These are phyloP conservation scores for Gastrophryne carolinensis DNA, from an alignment of 2,797 vertebrate genomes.

Conservation along the genomic window DNA sequence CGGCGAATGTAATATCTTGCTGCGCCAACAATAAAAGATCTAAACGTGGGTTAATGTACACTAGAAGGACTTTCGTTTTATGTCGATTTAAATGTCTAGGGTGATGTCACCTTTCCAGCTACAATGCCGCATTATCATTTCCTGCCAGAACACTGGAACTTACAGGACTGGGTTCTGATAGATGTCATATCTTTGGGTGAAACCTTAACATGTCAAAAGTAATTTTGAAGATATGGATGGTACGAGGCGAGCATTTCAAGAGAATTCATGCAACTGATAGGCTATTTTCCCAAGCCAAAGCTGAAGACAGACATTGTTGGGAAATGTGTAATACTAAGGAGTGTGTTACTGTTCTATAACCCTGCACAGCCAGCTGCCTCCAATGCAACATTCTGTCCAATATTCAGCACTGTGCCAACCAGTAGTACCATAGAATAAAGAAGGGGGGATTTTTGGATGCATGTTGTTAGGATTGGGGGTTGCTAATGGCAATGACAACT, in stretches of 20 bases:
- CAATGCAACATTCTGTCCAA: no score
- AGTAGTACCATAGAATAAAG: no score
- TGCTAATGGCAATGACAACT: no score
- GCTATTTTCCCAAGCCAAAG: conserved; percentile 16
- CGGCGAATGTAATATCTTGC: background rate
- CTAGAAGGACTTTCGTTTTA: background rate
- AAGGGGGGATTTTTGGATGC: no score
- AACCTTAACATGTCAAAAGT: conserved; percentile 26
- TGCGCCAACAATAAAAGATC: background rate
- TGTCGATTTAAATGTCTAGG: conserved; percentile 5
- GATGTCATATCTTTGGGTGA: conserved; percentile 36
- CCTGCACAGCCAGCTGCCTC: no score
- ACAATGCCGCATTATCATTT: conserved; percentile 33
- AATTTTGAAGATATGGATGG: conserved; percentile 21
- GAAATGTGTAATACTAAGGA: background rate
- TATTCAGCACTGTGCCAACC: no score
- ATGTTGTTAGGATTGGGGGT: no score
- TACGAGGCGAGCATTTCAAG: background rate
- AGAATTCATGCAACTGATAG: background rate
- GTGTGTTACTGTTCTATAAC: no score
- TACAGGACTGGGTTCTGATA: conserved; percentile 18
- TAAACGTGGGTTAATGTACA: background rate
- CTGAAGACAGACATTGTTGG: background rate
- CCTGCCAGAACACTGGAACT: conserved; percentile 41
- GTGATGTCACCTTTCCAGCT: conserved; percentile 36